Conservation (phyloP, 2,113 vertebrate species). For the Anhinga rufa region DNA sequence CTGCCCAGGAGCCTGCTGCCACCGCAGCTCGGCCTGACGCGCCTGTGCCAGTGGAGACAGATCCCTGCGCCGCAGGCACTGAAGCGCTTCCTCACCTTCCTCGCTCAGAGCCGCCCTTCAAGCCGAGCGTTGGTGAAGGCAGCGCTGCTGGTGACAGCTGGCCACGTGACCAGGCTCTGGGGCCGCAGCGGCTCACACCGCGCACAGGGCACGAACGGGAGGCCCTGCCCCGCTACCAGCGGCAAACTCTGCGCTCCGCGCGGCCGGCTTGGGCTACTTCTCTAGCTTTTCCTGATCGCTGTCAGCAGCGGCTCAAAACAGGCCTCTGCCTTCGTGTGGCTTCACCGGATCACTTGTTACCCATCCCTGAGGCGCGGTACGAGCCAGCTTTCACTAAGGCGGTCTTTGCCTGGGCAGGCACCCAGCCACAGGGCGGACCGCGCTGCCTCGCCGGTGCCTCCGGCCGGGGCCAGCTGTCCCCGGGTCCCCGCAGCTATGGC, state of each 20-base stretch:
- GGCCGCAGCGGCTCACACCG: neutral
- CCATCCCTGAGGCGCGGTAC: accelerated
- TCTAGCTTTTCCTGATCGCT: neutral
- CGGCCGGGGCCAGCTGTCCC: neutral
- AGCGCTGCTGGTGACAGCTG: neutral
- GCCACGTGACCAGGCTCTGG: neutral
- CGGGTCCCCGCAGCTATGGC: neutral
- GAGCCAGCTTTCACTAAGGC: accelerated
- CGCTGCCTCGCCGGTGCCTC: too few species aligned
- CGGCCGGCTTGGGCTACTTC: neutral
- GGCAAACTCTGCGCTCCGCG: neutral
- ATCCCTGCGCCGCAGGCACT: neutral
- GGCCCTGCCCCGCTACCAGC: neutral
- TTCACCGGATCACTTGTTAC: too few species aligned
- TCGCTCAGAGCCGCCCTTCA: neutral
- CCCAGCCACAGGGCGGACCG: too few species aligned
- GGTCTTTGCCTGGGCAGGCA: neutral
- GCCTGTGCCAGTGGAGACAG: accelerated
- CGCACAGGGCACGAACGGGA: neutral
- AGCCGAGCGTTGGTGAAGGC: neutral
- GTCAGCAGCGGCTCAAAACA: accelerated
- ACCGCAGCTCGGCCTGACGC: accelerated
- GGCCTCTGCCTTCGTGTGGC: neutral
- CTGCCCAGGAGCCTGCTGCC: neutral
- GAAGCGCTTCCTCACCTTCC: neutral